A percentile compares a stretch with the other conserved stretches of the same genome.
These are phyloP conservation scores for Eumerus sabulonum DNA, from an alignment of 2,888 invertebrate species.

Conservation along the genomic window DNA sequence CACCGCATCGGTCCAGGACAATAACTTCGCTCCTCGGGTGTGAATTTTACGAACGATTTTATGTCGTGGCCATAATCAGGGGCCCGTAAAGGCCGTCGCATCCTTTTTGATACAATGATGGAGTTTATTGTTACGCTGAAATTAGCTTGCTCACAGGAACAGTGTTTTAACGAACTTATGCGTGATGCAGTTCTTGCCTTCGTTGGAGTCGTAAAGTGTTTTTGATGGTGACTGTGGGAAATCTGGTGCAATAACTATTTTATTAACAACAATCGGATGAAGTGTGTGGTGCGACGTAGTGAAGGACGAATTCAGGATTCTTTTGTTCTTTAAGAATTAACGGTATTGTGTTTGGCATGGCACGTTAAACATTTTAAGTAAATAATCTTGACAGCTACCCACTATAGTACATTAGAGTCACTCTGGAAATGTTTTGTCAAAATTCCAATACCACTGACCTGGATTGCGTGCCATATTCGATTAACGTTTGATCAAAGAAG, in stretches of 20 bases:
- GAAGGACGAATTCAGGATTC: no score
- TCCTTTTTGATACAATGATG: slow-evolving; percentile 47
- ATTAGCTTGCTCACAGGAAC: slow-evolving; percentile 61
- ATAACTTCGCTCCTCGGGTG: slow-evolving; percentile 47
- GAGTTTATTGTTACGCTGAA: slow-evolving; percentile 39
- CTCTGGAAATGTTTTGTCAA: no score
- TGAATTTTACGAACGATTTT: slow-evolving; percentile 61
- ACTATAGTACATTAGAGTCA: no score
- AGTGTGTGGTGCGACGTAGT: not conserved
- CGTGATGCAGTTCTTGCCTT: slow-evolving; percentile 63
- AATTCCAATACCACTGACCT: no score
- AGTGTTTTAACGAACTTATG: slow-evolving; percentile 69
- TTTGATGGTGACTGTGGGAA: slow-evolving; percentile 29
- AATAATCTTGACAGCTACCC: no score
- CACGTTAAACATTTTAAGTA: no score
- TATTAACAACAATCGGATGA: not conserved
- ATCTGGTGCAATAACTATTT: slow-evolving; percentile 48
- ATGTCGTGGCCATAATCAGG: slow-evolving; percentile 39
- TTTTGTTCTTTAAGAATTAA: no score
- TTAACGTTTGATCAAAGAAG: no score
- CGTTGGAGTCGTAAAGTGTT: slow-evolving; percentile 44
- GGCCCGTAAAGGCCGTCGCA: slow-evolving; percentile 51
- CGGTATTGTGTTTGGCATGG: no score
- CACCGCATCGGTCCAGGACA: slow-evolving; percentile 24
- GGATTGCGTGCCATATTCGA: no score